Evolutionary conservation across 1,140 invertebrate genomes (phyloP).

Genomic region (Leptoteleia sp.): DNA sequence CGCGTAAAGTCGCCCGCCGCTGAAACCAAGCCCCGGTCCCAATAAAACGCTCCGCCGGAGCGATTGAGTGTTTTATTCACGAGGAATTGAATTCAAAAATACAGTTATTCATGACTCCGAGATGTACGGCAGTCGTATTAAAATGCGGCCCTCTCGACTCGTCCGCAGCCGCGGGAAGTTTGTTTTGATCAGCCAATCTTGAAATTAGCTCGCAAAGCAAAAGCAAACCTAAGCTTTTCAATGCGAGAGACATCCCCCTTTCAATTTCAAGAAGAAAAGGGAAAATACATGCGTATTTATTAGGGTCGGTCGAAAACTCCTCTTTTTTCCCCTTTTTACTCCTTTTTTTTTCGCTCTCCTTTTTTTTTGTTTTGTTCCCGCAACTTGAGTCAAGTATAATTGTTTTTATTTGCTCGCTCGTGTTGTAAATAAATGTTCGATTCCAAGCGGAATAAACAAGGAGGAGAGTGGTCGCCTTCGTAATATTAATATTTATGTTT

Average conservation of each 20-base stretch:
- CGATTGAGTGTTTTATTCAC: slow-evolving; percentile 67
- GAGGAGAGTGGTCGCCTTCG: too few species aligned
- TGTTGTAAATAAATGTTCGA: too few species aligned
- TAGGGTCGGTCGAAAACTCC: slow-evolving; percentile 2
- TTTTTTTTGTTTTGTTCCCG: too few species aligned
- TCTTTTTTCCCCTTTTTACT: too few species aligned
- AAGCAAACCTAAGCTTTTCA: slow-evolving; percentile 59
- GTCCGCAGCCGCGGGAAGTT: slow-evolving; percentile 30
- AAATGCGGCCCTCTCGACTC: slow-evolving; percentile 54
- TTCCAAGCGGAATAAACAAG: too few species aligned
- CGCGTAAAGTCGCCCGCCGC: slow-evolving; percentile 50
- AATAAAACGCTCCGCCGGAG: slow-evolving; percentile 62
- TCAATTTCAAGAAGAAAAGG: slow-evolving; percentile 25
- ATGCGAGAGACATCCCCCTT: slow-evolving; percentile 40
- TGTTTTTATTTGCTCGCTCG: too few species aligned
- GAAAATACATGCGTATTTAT: slow-evolving; percentile 23
- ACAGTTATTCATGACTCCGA: slow-evolving; percentile 59
- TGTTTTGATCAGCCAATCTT: slow-evolving; percentile 65
- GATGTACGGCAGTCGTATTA: slow-evolving; percentile 58
- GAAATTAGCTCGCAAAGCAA: slow-evolving; percentile 60
- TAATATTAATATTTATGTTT: too few species aligned
- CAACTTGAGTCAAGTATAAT: too few species aligned
- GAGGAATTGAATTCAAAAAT: slow-evolving; percentile 66
- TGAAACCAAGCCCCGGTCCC: slow-evolving; percentile 51
- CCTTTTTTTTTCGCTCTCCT: too few species aligned